These are phyloP conservation scores for Ptilonorhynchus violaceus DNA, from an alignment of 2,113 vertebrate genomes.

Conservation along the genomic window DNA sequence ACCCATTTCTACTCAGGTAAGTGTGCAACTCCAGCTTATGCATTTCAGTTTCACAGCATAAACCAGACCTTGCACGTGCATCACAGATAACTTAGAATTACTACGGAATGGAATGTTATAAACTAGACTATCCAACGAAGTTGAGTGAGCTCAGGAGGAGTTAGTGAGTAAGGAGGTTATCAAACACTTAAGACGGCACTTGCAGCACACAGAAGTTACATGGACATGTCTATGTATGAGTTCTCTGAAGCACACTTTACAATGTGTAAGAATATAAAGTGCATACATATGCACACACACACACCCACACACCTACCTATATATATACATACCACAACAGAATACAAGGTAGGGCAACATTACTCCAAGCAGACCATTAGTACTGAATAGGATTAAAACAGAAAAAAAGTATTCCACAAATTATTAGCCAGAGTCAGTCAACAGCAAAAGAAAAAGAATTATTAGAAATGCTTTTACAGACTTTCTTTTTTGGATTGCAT, in stretches of 20 bases:
- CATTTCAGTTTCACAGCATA: background rate
- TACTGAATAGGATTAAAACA: background rate
- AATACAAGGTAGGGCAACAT: background rate
- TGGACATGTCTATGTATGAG: fast-evolving
- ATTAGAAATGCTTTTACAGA: background rate
- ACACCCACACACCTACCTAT: too few relatives aligned
- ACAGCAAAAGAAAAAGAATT: background rate
- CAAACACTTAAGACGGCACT: background rate
- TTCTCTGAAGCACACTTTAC: background rate
- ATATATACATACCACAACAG: background rate
- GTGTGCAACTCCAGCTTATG: background rate
- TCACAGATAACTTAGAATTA: background rate
- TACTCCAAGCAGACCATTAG: background rate
- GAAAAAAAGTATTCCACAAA: background rate
- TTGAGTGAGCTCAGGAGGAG: background rate
- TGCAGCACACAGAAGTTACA: background rate
- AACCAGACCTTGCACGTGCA: background rate
- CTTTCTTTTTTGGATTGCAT: background rate
- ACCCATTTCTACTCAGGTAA: background rate
- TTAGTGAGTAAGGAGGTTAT: background rate
- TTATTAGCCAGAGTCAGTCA: background rate
- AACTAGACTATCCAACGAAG: background rate
- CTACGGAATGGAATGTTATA: background rate
- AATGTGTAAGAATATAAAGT: background rate
- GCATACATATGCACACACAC: fast-evolving